Evolutionary conservation across 2,888 invertebrate species (phyloP), one percentile per base, ranked within the genome.

Genomic region (Kuschelorhynchus macadamiae): DNA sequence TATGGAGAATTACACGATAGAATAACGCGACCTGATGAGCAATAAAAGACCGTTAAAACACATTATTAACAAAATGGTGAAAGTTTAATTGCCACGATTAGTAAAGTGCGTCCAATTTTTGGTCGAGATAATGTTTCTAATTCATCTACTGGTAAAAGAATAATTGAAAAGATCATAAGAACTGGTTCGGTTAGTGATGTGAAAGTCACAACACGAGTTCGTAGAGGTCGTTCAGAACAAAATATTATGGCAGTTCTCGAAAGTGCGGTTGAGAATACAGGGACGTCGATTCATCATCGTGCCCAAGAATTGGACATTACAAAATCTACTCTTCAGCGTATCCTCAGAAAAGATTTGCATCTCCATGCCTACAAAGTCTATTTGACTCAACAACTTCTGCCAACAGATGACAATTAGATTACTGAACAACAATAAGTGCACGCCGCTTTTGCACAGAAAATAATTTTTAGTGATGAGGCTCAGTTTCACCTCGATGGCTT

Each of bases 181-280:
- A 62, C 62, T 41, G 42, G 44, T 18, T 42, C 44, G n/a, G 44
- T 17, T 42, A 53, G 42, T 62, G 53, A 62, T 53, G 52, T 53
- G 44, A 30, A 42, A 53, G 12, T 5, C 25, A 25, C 25, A 7
- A 25, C 25, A 25, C 25, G 39, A 59, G 50, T 14, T 49, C 57
- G 65, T 49, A 3, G 39, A 59, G 50, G 21, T 49, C 57, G 65
- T 49, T 57, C 57, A 25, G 50, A 66, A 14, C 56, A 46, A 56
- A 61, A 70, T 50, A 64, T 72, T 56, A 68, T 56, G 65, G 65
- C 59, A 65, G 70, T 71, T 61, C 60, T 64, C 46, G 72, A 70
- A 56, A 72, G 72, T 74, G 75, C 74, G 62, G 62, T 60, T 57
- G 70, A 36, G 14, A 36, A 12, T 36, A 4, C 36, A 36, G 11